These are phyloP conservation scores for Acromyrmex charruanus DNA, from an alignment of 1,140 invertebrate species.

Conservation along the genomic window DNA sequence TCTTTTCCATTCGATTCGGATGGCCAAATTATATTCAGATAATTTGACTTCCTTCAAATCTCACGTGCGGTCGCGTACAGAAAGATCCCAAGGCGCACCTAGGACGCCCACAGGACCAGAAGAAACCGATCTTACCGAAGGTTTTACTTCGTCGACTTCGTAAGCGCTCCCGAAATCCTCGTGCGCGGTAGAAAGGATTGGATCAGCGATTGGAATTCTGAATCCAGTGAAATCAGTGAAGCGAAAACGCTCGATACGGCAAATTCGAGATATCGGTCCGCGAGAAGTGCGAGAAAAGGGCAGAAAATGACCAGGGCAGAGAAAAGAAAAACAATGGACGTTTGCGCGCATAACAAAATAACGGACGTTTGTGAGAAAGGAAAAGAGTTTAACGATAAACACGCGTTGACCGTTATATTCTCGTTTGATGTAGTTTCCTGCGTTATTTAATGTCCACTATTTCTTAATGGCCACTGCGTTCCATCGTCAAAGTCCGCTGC, in stretches of 20 bases:
- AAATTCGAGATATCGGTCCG: slow-evolving; percentile 58
- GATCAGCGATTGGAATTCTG: slow-evolving; percentile 69
- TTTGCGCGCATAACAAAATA: slow-evolving; percentile 43
- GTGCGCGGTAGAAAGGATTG: slow-evolving; percentile 58
- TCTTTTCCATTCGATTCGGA: slow-evolving; percentile 1
- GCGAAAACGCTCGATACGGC: slow-evolving; percentile 76
- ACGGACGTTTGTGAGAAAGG: slow-evolving; percentile 25
- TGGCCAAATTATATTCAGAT: slow-evolving; percentile 54
- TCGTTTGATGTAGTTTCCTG: slow-evolving; percentile 10
- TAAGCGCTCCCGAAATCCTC: slow-evolving; percentile 60
- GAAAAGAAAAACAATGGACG: slow-evolving; percentile 43
- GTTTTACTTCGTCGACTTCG: slow-evolving; percentile 64
- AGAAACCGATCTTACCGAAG: slow-evolving; percentile 29
- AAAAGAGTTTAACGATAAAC: slow-evolving; percentile 17
- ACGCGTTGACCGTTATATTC: slow-evolving; percentile 40
- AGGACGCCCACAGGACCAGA: not conserved
- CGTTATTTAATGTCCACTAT: slow-evolving; percentile 19
- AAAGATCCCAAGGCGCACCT: slow-evolving; percentile 9
- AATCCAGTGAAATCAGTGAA: slow-evolving; percentile 70
- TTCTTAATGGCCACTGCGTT: slow-evolving; percentile 63
- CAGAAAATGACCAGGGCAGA: not conserved
- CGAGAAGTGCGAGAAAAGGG: slow-evolving; percentile 43
- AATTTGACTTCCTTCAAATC: slow-evolving; percentile 46
- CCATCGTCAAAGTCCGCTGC: slow-evolving; percentile 54
- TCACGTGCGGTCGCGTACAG: slow-evolving; percentile 35